A percentile compares a stretch with the other conserved stretches of the same genome.
Evolutionary conservation across 2,888 invertebrate species (phyloP).

Genomic region (Leistus spinibarbis): DNA sequence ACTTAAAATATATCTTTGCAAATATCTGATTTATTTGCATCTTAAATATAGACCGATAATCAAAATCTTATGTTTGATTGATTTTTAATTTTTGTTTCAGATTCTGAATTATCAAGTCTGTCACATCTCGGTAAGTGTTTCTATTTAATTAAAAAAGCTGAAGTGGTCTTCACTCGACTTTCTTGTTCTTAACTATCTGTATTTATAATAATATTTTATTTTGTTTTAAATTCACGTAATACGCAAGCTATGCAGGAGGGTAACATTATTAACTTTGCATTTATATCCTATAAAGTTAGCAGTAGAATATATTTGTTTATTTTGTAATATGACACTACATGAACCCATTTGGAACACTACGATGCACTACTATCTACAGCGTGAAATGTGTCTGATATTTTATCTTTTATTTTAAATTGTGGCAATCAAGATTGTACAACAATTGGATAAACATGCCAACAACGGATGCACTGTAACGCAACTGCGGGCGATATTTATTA

Average conservation of each 20-base stretch:
- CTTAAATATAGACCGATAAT: background rate
- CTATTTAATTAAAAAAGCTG: background rate
- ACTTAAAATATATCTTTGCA: background rate
- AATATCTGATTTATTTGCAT: background rate
- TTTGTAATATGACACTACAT: too few species aligned
- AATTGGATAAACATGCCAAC: background rate
- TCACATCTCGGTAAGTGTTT: constrained; percentile 67
- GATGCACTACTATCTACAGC: background rate
- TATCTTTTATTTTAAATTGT: background rate
- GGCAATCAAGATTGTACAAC: background rate
- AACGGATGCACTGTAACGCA: background rate
- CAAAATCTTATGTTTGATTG: background rate
- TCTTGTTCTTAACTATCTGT: too few species aligned
- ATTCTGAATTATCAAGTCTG: constrained; percentile 67
- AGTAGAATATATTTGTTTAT: too few species aligned
- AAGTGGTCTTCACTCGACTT: too few species aligned
- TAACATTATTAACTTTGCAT: too few species aligned
- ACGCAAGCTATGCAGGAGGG: too few species aligned
- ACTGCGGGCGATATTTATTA: background rate
- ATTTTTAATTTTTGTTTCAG: constrained; percentile 57
- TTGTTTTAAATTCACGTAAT: too few species aligned
- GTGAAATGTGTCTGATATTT: background rate
- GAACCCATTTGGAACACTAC: background rate
- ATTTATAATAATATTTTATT: too few species aligned
- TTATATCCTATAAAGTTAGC: too few species aligned